Evolutionary conservation across 2,797 vertebrate genomes (phyloP).

Genomic region (Philypnodon macrostomus): DNA sequence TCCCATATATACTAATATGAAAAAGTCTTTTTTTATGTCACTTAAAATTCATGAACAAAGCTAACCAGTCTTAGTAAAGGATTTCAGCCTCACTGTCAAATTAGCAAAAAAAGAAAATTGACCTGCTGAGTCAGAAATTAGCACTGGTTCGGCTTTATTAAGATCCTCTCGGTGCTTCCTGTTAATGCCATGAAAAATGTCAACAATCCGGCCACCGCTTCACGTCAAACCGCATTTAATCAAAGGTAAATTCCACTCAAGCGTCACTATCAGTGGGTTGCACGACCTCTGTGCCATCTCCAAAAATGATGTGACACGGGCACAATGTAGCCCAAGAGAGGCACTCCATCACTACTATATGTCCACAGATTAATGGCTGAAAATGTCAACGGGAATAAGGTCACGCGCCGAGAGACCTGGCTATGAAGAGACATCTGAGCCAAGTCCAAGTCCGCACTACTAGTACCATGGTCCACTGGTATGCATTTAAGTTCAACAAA

Average conservation of each 20-base stretch:
- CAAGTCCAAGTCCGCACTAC: conserved; percentile 49
- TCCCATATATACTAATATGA: too few species aligned
- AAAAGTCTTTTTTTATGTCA: neutral
- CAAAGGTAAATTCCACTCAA: conserved; percentile 41
- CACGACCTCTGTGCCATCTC: conserved; percentile 50
- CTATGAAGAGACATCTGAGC: conserved; percentile 64
- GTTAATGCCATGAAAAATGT: conserved; percentile 20
- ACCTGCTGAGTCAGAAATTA: conserved; percentile 1
- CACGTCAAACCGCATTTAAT: conserved; percentile 42
- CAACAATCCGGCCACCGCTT: conserved; percentile 25
- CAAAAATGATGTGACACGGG: conserved; percentile 62
- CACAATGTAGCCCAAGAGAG: conserved; percentile 65
- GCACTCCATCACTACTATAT: conserved; percentile 69
- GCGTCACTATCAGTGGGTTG: conserved; percentile 33
- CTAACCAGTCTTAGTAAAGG: too few species aligned
- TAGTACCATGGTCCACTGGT: conserved; percentile 36
- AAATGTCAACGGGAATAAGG: conserved; percentile 81
- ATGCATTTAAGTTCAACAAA: too few species aligned
- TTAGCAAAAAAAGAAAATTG: conserved; percentile 6
- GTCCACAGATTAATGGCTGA: conserved; percentile 76
- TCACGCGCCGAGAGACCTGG: conserved; percentile 67
- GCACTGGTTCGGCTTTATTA: neutral
- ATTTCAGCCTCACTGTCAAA: neutral
- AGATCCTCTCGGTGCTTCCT: neutral
- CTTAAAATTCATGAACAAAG: conserved; percentile 5